Base-by-base conservation (phyloP, 2,113 vertebrate species). In the Antennarius striatus region DNA sequence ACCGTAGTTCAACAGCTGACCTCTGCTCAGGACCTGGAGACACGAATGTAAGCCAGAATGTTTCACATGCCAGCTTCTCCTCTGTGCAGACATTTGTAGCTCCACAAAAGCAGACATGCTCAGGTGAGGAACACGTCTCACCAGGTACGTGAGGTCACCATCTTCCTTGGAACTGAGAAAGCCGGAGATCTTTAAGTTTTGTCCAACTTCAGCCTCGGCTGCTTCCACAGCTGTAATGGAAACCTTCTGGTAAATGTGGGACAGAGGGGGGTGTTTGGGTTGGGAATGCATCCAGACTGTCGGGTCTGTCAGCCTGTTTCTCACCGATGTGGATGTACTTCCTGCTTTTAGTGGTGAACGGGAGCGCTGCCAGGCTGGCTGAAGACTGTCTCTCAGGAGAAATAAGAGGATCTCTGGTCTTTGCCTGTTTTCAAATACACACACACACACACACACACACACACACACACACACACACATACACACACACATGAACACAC, bases 301-400 rank as follows among this genome's bases (percentile, higher is more conserved):
- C 6, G 48, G 48, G n/a, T 50, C 10, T 4, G 7, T 43, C 7
- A 62, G 0, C 0, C 39, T 13, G 7, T 45, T 7, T 3, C 63
- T 80, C 57, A 90, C 89, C 78, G 28, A 94, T 91, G 63, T 94
- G 90, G 42, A 95, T 78, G 61, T 87, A 93, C 12, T 84, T 89
- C 0, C 69, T 70, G 15, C 77, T 17, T 5, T 61, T 77, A 8
- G 91, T 82, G 0, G 0, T 3, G 48, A 94, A 92, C 5, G 90
- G 72, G 4, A 8, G 2, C n/a, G 84, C 92, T 0, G 0, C 59
- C 90, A 93, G 90, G 0, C 0, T 61, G 29, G 84, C 89, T 12
- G 5, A 36, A 5, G 91, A 91, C 60, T 93, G 92, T 4, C 82
- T 83, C 1, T 48, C 40, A 6, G 0, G 0, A 9, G 1, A 1